Conservation (phyloP, 2,888 invertebrate genomes). For the Lacanobia oleracea region DNA sequence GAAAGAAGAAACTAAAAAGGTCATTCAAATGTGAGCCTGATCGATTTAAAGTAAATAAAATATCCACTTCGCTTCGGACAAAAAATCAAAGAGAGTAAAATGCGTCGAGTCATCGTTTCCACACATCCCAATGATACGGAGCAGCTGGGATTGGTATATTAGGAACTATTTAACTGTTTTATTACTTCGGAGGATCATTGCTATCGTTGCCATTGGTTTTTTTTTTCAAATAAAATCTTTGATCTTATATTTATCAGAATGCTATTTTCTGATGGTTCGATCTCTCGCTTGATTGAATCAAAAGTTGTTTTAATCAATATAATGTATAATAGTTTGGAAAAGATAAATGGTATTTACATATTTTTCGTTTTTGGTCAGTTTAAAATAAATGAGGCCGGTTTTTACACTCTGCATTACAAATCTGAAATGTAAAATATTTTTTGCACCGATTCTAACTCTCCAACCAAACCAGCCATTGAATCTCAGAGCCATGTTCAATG, state of each 20-base stretch:
- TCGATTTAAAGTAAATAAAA: conserved; percentile 44
- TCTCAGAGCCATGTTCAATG: conserved; percentile 14
- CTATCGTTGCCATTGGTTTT: neutral
- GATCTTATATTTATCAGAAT: neutral
- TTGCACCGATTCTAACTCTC: neutral
- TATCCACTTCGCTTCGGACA: conserved; percentile 28
- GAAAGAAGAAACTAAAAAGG: conserved; percentile 10
- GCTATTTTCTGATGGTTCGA: neutral
- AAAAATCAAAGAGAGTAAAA: conserved; percentile 16
- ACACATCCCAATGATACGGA: conserved; percentile 3
- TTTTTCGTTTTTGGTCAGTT: no score
- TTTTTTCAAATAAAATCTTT: neutral
- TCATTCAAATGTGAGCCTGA: conserved; percentile 14
- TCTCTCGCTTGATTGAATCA: neutral
- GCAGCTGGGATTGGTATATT: conserved; percentile 31
- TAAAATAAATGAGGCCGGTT: no score
- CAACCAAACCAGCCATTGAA: conserved; percentile 13
- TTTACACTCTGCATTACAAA: no score
- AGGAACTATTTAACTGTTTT: conserved; percentile 18
- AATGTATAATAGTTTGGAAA: neutral
- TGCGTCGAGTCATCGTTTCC: conserved; percentile 33
- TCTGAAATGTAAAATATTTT: no score
- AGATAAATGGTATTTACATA: neutral
- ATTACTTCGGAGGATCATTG: neutral
- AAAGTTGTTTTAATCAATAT: neutral